Evolutionary conservation across 1,140 invertebrate species (phyloP), one percentile per base, ranked within the genome.

Genomic region (Daktulosphaira vitifoliae): DNA sequence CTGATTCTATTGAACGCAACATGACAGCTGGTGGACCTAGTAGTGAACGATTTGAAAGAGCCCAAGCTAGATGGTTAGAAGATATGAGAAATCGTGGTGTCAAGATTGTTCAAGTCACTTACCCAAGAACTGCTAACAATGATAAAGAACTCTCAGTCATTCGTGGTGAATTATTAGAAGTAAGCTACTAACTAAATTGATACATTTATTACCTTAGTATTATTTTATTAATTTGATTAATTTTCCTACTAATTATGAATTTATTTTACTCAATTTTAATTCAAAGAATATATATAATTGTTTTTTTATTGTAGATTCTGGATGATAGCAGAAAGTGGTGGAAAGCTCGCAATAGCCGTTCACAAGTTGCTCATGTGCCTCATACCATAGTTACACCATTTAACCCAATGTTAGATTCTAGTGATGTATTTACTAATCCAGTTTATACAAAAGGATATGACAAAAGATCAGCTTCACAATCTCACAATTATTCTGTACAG

Each of bases 241-340:
- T n/a, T n/a, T n/a, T n/a, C n/a, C n/a, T n/a, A n/a, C n/a, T n/a
- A n/a, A n/a, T n/a, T n/a, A n/a, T n/a, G n/a, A n/a, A n/a, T n/a
- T n/a, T n/a, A n/a, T n/a, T n/a, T n/a, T n/a, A n/a, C n/a, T n/a
- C n/a, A n/a, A n/a, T n/a, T n/a, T n/a, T n/a, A n/a, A n/a, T n/a
- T n/a, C n/a, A n/a, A n/a, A n/a, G n/a, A n/a, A n/a, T n/a, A n/a
- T n/a, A n/a, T n/a, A n/a, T n/a, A n/a, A n/a, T n/a, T n/a, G n/a
- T n/a, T n/a, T n/a, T n/a, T n/a, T n/a, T n/a, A n/a, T n/a, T 33
- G 29, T 11, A 93, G 89, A 84, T 96, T 42, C 77, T 98, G 51
- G 95, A 98, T 74, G 92, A 96, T 75, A 88, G 85, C 39, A 82
- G 94, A 68, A 98, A 98, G 75, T 99, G 96, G 96, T 99, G 96